phyloP scores from a whole-genome alignment of 2,888 invertebrate genomes.

The Embidobia sp. region DNA sequence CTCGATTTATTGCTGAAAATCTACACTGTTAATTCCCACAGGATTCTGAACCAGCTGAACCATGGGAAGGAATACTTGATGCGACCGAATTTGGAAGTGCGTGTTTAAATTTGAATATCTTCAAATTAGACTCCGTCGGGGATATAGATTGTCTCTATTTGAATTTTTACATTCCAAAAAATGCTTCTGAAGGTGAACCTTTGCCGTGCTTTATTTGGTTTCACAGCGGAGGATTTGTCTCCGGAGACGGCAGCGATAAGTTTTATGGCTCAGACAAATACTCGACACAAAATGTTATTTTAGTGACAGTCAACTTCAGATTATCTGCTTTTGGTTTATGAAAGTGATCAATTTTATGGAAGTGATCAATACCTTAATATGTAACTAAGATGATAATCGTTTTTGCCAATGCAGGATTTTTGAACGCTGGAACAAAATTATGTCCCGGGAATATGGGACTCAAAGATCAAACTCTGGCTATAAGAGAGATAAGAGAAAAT shows the following conservation, averaged over 20 bases:
- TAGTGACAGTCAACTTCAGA: conserved; percentile 68
- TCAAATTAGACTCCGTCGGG: conserved; percentile 35
- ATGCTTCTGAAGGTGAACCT: conserved; percentile 1
- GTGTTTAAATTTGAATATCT: conserved; percentile 63
- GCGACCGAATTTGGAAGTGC: conserved; percentile 74
- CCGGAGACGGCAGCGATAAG: conserved; percentile 65
- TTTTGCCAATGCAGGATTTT: too few species aligned
- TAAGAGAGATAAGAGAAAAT: neutral
- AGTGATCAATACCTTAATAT: too few species aligned
- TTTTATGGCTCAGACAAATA: conserved; percentile 46
- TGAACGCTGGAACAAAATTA: neutral
- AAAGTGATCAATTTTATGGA: too few species aligned
- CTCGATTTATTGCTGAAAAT: too few species aligned
- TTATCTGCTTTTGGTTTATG: conserved; percentile 69
- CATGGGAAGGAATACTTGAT: conserved; percentile 82
- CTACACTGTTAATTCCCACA: too few species aligned
- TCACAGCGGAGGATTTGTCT: conserved; percentile 74
- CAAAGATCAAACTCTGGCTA: conserved; percentile 2
- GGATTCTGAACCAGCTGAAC: conserved; percentile 80
- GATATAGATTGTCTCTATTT: conserved; percentile 71
- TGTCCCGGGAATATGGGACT: neutral
- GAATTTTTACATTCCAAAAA: conserved; percentile 67
- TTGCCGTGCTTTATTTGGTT: conserved; percentile 72
- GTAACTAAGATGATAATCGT: too few species aligned
- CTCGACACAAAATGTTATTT: conserved; percentile 59